Base-by-base conservation (phyloP, 2,888 invertebrate genomes). In the Catocala nupta region DNA sequence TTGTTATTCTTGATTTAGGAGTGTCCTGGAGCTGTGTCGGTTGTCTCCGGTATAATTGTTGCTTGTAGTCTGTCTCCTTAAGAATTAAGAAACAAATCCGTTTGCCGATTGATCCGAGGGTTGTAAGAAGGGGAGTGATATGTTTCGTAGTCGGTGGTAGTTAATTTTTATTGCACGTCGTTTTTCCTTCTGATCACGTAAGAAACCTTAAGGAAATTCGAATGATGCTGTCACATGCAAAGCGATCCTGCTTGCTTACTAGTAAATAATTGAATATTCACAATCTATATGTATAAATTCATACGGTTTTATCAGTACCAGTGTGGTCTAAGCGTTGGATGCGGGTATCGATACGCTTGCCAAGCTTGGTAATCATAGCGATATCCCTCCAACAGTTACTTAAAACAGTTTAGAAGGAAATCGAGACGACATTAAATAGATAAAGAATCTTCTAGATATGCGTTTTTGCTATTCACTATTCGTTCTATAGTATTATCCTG, bases 31-130 rank as follows among this genome's bases (percentile, higher is more conserved):
- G 64, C 36, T 55, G 63, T 62, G 69, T 72, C 56, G 67, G 68
- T 75, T 89, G 90, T 91, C 88, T 89, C 85, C 80, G 71, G 85
- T 87, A 90, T 94, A 94, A 94, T 94, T 93, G 94, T 85, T 88
- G 86, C 90, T 90, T 93, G 94, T 94, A 90, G 83, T 85, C 77
- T 93, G 94, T 93, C 93, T 93, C 86, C 85, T 91, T 81, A 82
- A 84, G 87, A 92, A 93, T 94, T 93, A 94, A 84, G 89, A 84
- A 90, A 86, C 87, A 91, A 92, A 93, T 94, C 92, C 90, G 87
- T 90, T 88, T 86, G 82, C 86, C 87, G 92, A 93, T 93, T 92
- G 93, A 91, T 91, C 88, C 83, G 80, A 81, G 86, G 85, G 85
- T 69, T 78, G 73, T 67, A 60, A 65, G 75, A 65, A 70, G 75